phyloP scores from a whole-genome alignment of 2,888 invertebrate species.

The Drosophila multiciliata region DNA sequence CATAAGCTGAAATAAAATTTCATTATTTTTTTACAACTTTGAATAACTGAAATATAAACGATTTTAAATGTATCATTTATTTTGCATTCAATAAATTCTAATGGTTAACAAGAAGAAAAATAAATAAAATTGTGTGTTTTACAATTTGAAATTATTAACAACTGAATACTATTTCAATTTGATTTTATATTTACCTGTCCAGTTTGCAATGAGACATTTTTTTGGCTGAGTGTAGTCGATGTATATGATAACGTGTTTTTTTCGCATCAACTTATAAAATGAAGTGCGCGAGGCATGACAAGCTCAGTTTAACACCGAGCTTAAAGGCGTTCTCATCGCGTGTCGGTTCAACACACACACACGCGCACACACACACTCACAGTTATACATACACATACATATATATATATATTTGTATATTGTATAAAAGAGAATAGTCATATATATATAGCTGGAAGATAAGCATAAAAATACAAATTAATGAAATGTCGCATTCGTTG shows the following conservation, averaged over 20 bases:
- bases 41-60: neutral
- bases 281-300: constrained; percentile 30
- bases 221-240: neutral
- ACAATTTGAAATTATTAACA: neutral
- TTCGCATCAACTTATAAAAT: constrained; percentile 65
- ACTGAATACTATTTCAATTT: neutral
- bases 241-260: constrained; percentile 64
- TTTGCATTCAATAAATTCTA: no score
- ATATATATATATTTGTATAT: constrained; percentile 13
- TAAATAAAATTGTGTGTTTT: neutral
- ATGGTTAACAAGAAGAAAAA: no score
- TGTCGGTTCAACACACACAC: neutral
- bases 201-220: neutral
- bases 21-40: neutral
- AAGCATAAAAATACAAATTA: constrained; percentile 45
- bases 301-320: constrained; percentile 56
- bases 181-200: neutral
- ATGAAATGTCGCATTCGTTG: constrained; percentile 52
- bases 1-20: neutral
- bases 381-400: neutral
- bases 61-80: neutral
- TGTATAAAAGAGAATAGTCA: constrained; percentile 22
- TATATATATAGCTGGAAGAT: constrained; percentile 42
- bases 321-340: constrained; percentile 28
- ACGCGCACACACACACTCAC: constrained; percentile 1